Evolutionary conservation across 1,140 invertebrate species (phyloP), one percentile per base, ranked within the genome.

Genomic region (Eumaeus atala): DNA sequence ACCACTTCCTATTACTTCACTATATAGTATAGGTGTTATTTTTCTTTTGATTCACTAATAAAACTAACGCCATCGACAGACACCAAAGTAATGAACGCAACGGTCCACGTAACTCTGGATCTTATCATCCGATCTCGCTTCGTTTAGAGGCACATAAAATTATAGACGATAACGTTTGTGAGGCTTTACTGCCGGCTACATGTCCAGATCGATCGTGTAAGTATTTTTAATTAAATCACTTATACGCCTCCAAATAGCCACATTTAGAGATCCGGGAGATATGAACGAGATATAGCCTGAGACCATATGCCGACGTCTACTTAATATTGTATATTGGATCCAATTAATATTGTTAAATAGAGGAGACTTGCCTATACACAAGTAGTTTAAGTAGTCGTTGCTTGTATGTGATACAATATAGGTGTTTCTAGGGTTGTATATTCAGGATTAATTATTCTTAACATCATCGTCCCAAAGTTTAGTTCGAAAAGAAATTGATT

Each of bases 101-200:
- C 70, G 68, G 75, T 60, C 73, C 66, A 67, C 76, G 70, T 76
- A 64, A 71, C 73, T 75, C 78, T 72, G 68, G 70, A 65, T 72
- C 70, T 84, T 86, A 84, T 86, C 83, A 70, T 69, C 66, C 72
- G 74, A 86, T 84, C 80, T 81, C 69, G 61, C 58, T 77, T 80
- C 74, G 77, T 86, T 86, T 83, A 86, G 80, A 84, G 67, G 70
- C 69, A 70, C 75, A 79, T 86, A 79, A 86, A 84, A 81, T 79
- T 84, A 80, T 76, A 69, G 70, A 79, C 80, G 82, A 83, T 81
- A 64, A 58, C 58, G 58, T 69, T 66, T 66, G 71, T 79, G 66
- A 68, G 74, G 73, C 77, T 72, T 68, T 70, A 68, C 77, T 75
- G 70, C 52, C 67, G 62, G 70, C 68, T 69, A 62, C 68, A 52